Evolutionary conservation across 2,113 vertebrate genomes (phyloP).

Genomic region (Piaya cayana): DNA sequence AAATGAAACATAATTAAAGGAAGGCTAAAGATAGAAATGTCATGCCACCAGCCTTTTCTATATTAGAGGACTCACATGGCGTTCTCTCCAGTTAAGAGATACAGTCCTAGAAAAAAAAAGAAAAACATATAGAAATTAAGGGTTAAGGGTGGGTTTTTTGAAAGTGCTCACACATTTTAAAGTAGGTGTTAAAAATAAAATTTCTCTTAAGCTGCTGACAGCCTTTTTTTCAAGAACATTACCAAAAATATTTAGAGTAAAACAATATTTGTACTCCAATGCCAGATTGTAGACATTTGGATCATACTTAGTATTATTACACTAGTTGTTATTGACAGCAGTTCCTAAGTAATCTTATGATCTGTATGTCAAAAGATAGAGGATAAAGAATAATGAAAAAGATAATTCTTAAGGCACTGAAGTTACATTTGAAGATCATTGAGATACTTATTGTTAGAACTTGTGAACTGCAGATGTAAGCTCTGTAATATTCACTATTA

Average conservation of each 20-base stretch:
- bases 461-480: background rate
- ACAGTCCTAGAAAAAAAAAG: background rate
- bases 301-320: background rate
- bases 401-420: background rate
- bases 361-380: background rate
- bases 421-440: background rate
- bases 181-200: background rate
- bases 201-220: background rate
- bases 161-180: background rate
- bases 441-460: background rate
- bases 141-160: background rate
- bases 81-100: background rate
- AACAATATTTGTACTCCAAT: background rate
- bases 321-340: background rate
- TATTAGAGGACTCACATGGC: background rate
- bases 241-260: background rate
- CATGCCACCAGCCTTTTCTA: background rate
- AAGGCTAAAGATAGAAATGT: constrained; percentile 51
- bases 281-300: background rate
- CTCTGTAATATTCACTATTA: background rate
- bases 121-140: background rate
- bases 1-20: constrained; percentile 67
- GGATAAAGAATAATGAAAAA: background rate
- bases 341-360: background rate
- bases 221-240: background rate